phyloP scores from a whole-genome alignment of 2,113 vertebrate genomes.

The Pollimyrus isidori region DNA sequence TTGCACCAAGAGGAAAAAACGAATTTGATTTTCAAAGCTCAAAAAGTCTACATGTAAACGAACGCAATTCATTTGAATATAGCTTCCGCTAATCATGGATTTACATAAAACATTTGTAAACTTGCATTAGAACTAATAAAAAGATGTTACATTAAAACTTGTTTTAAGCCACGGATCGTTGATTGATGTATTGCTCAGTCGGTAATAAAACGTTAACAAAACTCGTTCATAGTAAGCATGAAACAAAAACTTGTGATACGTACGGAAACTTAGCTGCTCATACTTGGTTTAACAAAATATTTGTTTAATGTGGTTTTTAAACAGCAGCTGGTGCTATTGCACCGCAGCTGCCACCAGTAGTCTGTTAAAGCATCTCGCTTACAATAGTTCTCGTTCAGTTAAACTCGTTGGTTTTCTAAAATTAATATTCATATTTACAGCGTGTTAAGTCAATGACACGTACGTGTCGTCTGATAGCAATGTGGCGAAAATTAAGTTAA shows the following conservation, averaged over 20 bases:
- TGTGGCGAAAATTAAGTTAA: not conserved
- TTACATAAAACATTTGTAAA: not conserved
- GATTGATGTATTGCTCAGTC: not conserved
- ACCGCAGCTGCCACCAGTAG: not conserved
- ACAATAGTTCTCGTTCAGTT: not conserved
- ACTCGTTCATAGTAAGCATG: not conserved
- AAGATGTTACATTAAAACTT: not conserved
- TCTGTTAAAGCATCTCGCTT: not conserved
- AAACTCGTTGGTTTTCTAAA: not conserved
- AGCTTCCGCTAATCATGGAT: not conserved
- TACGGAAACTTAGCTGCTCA: not conserved
- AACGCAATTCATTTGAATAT: not conserved
- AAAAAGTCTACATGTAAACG: not conserved
- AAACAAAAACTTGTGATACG: not conserved
- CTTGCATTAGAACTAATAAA: not conserved
- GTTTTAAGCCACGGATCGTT: not conserved
- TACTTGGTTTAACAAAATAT: not conserved
- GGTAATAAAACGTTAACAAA: not conserved
- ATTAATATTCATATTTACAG: not conserved
- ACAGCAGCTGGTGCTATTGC: conserved; percentile 1
- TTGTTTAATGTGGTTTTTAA: not conserved
- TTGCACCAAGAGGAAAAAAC: not conserved
- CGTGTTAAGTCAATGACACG: not conserved
- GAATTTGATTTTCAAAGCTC: not conserved
- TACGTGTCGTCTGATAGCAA: too few species aligned